Conservation (phyloP, 2,797 vertebrate genomes). For the Galago senegalensis region DNA sequence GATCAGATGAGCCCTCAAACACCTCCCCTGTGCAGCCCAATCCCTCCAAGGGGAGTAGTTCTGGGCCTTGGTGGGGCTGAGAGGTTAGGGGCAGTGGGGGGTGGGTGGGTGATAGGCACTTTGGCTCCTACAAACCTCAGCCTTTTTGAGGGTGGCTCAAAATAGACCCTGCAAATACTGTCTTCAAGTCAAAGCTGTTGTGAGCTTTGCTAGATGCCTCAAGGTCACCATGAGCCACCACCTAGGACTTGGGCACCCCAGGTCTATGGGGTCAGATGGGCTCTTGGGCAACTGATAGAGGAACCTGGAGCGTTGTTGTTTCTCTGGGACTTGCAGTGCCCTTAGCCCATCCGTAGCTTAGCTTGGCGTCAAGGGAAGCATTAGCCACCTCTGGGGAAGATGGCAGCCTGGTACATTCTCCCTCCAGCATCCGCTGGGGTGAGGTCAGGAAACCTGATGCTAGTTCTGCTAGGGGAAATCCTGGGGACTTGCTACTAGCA, state of each 20-base stretch:
- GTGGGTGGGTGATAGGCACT: not conserved
- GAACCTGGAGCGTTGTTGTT: not conserved
- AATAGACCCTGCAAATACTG: not conserved
- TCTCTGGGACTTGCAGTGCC: not conserved
- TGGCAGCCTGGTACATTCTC: not conserved
- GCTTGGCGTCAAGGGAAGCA: not conserved
- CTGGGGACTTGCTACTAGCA: accelerated
- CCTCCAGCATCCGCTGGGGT: accelerated
- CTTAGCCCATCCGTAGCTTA: not conserved
- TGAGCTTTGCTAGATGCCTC: not conserved
- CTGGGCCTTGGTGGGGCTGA: not conserved
- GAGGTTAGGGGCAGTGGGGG: too few relatives aligned
- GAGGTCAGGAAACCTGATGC: not conserved
- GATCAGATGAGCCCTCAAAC: not conserved
- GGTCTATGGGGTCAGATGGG: not conserved
- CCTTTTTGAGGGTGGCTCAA: not conserved
- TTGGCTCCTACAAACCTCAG: not conserved
- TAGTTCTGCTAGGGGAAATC: not conserved
- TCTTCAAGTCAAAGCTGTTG: not conserved
- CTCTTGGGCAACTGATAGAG: not conserved
- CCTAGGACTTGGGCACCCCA: not conserved
- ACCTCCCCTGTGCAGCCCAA: not conserved
- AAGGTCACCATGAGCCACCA: not conserved
- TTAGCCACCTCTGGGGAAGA: not conserved
- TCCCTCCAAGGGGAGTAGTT: too few relatives aligned